Percentiles rank a stretch among this genome's conserved stretches.
phyloP scores from a whole-genome alignment of 2,113 vertebrate genomes.

The Callocephalon fimbriatum region DNA sequence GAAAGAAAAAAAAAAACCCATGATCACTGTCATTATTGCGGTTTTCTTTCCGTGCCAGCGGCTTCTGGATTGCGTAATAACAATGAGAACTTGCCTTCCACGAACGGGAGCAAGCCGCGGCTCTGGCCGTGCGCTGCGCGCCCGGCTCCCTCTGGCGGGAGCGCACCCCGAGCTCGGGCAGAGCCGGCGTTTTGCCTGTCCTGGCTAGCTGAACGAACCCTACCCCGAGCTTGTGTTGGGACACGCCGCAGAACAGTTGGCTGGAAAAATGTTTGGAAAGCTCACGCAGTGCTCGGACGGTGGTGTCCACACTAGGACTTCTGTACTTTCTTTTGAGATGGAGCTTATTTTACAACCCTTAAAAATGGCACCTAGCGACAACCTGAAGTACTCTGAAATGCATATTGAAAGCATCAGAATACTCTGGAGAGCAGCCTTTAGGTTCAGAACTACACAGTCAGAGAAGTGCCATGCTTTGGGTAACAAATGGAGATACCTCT shows the following conservation, averaged over 20 bases:
- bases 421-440: background rate
- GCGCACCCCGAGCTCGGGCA: background rate
- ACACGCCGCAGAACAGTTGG: fast-evolving
- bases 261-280: background rate
- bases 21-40: fast-evolving
- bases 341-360: background rate
- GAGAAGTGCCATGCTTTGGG: background rate
- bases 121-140: background rate
- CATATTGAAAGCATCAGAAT: background rate
- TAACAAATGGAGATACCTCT: background rate
- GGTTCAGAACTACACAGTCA: background rate
- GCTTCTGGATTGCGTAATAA: background rate
- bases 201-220: background rate
- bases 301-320: fast-evolving
- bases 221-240: background rate
- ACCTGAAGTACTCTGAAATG: background rate
- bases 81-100: background rate
- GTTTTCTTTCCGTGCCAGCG: background rate
- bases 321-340: background rate
- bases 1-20: background rate
- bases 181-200: background rate
- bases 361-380: background rate
- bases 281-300: fast-evolving
- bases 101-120: background rate
- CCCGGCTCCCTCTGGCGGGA: conserved; percentile 55